A percentile compares a stretch with the other conserved stretches of the same genome.
phyloP scores from a whole-genome alignment of 2,113 vertebrate genomes.

The Neotoma lepida region DNA sequence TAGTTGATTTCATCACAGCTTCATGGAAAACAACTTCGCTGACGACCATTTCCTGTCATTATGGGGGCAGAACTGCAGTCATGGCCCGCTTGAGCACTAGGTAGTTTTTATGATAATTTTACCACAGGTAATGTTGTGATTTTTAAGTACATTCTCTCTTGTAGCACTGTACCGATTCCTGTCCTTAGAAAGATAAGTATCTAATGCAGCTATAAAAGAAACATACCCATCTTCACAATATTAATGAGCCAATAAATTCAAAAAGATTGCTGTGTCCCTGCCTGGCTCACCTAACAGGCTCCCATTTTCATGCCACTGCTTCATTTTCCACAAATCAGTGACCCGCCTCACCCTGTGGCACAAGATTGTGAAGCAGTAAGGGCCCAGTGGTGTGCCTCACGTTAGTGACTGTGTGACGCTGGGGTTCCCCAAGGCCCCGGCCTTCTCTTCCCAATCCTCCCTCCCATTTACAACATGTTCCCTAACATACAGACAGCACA shows the following conservation, averaged over 20 bases:
- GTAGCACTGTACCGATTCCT: conserved; percentile 63
- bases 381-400: not conserved
- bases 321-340: conserved; percentile 35
- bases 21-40: conserved; percentile 78
- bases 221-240: conserved; percentile 75
- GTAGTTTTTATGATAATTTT: conserved; percentile 80
- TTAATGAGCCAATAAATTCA: conserved; percentile 75
- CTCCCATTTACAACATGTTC: conserved; percentile 20
- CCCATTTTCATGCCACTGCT: not conserved
- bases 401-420: conserved; percentile 1
- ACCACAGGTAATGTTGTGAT: conserved; percentile 75
- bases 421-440: not conserved
- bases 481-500: not conserved
- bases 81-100: conserved; percentile 68
- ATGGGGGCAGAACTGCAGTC: conserved; percentile 74
- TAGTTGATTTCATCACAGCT: conserved; percentile 75
- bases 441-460: not conserved
- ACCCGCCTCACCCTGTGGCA: conserved; percentile 6
- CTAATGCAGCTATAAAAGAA: conserved; percentile 78
- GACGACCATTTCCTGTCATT: conserved; percentile 72
- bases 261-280: conserved; percentile 13
- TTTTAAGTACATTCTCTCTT: conserved; percentile 74
- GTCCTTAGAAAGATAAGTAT: conserved; percentile 74
- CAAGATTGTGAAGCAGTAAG: not conserved
- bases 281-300: conserved; percentile 40